Percentiles rank a stretch among this genome's conserved stretches.
Conservation (phyloP, 2,888 invertebrate genomes). For the Nudaria mundana region DNA sequence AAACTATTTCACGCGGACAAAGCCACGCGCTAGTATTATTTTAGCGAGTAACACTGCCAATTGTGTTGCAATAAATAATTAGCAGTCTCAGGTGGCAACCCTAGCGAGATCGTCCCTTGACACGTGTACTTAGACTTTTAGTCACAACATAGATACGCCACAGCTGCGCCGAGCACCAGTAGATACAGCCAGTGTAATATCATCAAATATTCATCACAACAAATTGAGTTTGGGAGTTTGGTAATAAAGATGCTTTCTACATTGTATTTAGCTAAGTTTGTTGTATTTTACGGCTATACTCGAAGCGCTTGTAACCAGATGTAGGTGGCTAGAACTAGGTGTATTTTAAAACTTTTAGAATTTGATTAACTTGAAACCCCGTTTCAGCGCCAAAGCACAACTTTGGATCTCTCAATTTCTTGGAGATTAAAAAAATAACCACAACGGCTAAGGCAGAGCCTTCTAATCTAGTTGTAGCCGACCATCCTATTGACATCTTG, state of each 20-base stretch:
- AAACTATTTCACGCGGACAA: too few relatives aligned
- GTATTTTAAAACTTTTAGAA: too few relatives aligned
- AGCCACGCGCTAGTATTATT: too few relatives aligned
- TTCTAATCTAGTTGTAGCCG: too few relatives aligned
- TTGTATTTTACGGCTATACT: background rate
- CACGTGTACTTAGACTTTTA: slow-evolving; percentile 5
- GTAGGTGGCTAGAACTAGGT: background rate
- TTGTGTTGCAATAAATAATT: background rate
- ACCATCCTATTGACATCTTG: too few relatives aligned
- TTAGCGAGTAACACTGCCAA: too few relatives aligned
- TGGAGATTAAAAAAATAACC: too few relatives aligned
- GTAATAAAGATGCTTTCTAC: slow-evolving; percentile 4
- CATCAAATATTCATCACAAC: slow-evolving; percentile 45
- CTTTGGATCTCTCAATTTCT: background rate
- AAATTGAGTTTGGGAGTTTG: slow-evolving; percentile 33
- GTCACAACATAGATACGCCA: slow-evolving; percentile 17
- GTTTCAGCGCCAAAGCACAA: too few relatives aligned
- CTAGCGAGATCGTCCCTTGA: background rate
- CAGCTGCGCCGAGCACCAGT: slow-evolving; percentile 30
- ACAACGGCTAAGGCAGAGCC: too few relatives aligned
- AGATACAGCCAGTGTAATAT: slow-evolving; percentile 22
- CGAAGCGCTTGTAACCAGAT: background rate
- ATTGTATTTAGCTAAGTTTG: background rate
- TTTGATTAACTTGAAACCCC: too few relatives aligned
- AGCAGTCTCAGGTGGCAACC: slow-evolving; percentile 1